Percentiles rank a stretch among this genome's conserved stretches.
Evolutionary conservation across 1,140 invertebrate species (phyloP).

Genomic region (Diachasma alloeum): DNA sequence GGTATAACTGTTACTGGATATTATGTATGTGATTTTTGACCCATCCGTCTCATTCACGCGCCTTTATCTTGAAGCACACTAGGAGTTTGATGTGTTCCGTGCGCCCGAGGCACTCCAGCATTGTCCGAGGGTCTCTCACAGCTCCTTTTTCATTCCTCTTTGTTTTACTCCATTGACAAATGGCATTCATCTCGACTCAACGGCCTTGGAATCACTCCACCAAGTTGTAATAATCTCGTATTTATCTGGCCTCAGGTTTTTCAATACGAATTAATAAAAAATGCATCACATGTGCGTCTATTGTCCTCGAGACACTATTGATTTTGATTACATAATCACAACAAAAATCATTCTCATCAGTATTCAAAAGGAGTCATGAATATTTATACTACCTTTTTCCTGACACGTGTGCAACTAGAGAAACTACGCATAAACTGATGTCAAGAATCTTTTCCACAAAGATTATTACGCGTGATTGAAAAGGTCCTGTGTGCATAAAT

Average conservation of each 20-base stretch:
- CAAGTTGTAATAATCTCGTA: too few species aligned
- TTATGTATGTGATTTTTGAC: not conserved
- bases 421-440: not conserved
- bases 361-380: not conserved
- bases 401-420: slow-evolving; percentile 1
- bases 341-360: not conserved
- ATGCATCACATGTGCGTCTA: not conserved
- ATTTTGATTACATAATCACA: not conserved
- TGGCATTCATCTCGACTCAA: not conserved
- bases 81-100: not conserved
- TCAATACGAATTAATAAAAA: not conserved
- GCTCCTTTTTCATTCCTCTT: slow-evolving; percentile 6
- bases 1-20: not conserved
- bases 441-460: not conserved
- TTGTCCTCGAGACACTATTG: not conserved
- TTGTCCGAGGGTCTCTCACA: slow-evolving; percentile 27
- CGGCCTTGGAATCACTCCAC: too few species aligned
- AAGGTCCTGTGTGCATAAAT: slow-evolving; percentile 19
- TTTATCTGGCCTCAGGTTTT: not conserved
- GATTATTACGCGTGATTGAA: slow-evolving; percentile 26
- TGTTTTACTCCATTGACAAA: not conserved
- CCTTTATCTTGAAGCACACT: slow-evolving; percentile 19
- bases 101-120: slow-evolving; percentile 7
- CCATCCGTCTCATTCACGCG: slow-evolving; percentile 3
- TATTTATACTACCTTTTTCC: not conserved